Conservation (phyloP, 2,797 vertebrate genomes). For the Jordanella pulchra region DNA sequence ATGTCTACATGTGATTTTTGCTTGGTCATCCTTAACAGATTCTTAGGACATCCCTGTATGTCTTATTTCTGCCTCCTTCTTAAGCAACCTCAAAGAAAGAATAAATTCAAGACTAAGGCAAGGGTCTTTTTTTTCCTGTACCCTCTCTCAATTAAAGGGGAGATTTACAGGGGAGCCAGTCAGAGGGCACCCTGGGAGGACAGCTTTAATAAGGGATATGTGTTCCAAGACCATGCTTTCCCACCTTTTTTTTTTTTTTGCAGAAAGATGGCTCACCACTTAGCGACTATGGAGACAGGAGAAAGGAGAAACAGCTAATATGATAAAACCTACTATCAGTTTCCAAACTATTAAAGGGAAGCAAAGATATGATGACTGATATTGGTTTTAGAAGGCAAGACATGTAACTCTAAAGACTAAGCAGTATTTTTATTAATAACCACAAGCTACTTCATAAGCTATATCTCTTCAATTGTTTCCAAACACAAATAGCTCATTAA, state of each 20-base stretch:
- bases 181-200: conserved; percentile 77
- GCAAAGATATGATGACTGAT: conserved; percentile 52
- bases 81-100: conserved; percentile 35
- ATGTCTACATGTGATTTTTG: conserved; percentile 58
- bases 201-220: conserved; percentile 78
- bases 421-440: conserved; percentile 63
- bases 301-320: conserved; percentile 58
- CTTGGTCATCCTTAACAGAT: conserved; percentile 50
- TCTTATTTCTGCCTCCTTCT: conserved; percentile 5
- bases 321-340: conserved; percentile 55
- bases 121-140: conserved; percentile 65
- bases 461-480: background rate
- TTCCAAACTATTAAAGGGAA: conserved; percentile 52
- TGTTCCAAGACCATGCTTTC: conserved; percentile 54
- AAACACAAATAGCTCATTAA: background rate
- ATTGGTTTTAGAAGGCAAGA: conserved; percentile 37
- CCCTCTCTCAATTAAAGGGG: conserved; percentile 79
- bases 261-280: conserved; percentile 62
- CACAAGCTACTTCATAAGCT: conserved; percentile 5
- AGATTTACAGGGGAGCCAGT: conserved; percentile 80
- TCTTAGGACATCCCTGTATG: conserved; percentile 17
- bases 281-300: conserved; percentile 56
- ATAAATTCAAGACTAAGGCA: conserved; percentile 66
- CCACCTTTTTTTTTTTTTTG: conserved; percentile 34
- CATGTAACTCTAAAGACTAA: conserved; percentile 28